phyloP scores from a whole-genome alignment of 2,113 vertebrate species.

The Otis tarda region DNA sequence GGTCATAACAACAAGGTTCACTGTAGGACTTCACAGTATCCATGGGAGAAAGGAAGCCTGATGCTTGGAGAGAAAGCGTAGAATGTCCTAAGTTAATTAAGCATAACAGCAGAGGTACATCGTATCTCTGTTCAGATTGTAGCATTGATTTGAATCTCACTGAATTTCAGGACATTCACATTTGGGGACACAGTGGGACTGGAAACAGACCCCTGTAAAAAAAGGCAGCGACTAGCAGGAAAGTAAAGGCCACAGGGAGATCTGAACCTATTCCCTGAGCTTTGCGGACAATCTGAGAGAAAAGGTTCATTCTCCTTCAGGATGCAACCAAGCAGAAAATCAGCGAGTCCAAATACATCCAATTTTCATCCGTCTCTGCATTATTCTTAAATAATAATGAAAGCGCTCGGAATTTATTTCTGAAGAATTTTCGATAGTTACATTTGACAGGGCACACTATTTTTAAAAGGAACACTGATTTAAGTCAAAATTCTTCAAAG shows the following conservation, averaged over 20 bases:
- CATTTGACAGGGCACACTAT: not conserved
- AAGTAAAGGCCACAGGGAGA: not conserved
- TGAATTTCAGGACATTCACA: not conserved
- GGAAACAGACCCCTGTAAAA: not conserved
- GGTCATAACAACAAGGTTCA: slow-evolving; percentile 31
- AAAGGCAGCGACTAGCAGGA: not conserved
- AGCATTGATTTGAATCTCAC: not conserved
- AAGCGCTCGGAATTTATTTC: not conserved
- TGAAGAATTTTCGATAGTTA: not conserved
- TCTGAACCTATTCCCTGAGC: not conserved
- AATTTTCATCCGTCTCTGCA: not conserved
- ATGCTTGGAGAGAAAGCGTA: not conserved
- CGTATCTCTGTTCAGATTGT: not conserved
- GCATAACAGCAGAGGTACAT: not conserved
- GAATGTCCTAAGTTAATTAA: slow-evolving; percentile 1
- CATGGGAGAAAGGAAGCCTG: slow-evolving; percentile 29
- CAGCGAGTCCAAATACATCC: not conserved
- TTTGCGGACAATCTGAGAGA: not conserved
- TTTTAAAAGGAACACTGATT: not conserved
- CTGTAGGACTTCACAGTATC: slow-evolving; percentile 31
- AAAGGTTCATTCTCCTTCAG: not conserved
- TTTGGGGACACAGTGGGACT: not conserved
- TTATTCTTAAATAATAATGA: not conserved
- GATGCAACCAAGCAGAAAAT: not conserved
- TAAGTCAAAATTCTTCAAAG: not conserved